These are phyloP conservation scores for Lampropteryx suffumata DNA, from an alignment of 2,888 invertebrate genomes.

Conservation along the genomic window DNA sequence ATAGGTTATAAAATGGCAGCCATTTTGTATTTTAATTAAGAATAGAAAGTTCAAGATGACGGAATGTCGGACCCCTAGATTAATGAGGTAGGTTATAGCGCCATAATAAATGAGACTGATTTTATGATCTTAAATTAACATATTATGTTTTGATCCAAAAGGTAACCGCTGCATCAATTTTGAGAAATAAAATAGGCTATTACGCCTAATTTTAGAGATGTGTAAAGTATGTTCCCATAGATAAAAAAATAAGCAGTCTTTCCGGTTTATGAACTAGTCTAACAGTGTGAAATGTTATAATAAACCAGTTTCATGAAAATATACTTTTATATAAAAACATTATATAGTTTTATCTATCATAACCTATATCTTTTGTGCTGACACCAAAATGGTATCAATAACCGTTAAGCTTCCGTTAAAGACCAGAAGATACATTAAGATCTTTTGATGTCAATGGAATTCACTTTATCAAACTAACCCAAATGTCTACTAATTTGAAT, in stretches of 20 bases:
- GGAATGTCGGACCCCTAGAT: slow-evolving; percentile 30
- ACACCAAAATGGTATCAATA: slow-evolving; percentile 1
- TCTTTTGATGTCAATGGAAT: slow-evolving; percentile 7
- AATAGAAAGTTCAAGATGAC: slow-evolving; percentile 38
- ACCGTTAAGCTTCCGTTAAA: slow-evolving; percentile 13
- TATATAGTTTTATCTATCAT: too few relatives aligned
- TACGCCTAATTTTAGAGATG: slow-evolving; percentile 11
- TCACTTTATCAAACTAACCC: slow-evolving; percentile 7
- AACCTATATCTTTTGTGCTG: too few relatives aligned
- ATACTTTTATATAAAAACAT: not conserved
- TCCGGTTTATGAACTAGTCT: slow-evolving; percentile 2
- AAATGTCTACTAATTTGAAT: slow-evolving; percentile 14
- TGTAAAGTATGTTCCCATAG: slow-evolving; percentile 21
- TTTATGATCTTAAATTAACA: slow-evolving; percentile 35
- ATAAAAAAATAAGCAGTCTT: slow-evolving; percentile 13
- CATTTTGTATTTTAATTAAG: slow-evolving; percentile 39
- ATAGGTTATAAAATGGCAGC: slow-evolving; percentile 41
- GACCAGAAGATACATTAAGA: not conserved
- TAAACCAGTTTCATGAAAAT: not conserved
- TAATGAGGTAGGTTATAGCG: slow-evolving; percentile 34
- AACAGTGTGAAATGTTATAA: not conserved
- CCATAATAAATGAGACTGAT: slow-evolving; percentile 32
- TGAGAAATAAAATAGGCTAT: slow-evolving; percentile 14
- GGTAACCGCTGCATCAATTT: slow-evolving; percentile 18
- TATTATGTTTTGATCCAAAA: slow-evolving; percentile 22